A percentile compares a stretch with the other conserved stretches of the same genome.
phyloP scores from a whole-genome alignment of 2,888 invertebrate genomes.

The Drosophila birchii region DNA sequence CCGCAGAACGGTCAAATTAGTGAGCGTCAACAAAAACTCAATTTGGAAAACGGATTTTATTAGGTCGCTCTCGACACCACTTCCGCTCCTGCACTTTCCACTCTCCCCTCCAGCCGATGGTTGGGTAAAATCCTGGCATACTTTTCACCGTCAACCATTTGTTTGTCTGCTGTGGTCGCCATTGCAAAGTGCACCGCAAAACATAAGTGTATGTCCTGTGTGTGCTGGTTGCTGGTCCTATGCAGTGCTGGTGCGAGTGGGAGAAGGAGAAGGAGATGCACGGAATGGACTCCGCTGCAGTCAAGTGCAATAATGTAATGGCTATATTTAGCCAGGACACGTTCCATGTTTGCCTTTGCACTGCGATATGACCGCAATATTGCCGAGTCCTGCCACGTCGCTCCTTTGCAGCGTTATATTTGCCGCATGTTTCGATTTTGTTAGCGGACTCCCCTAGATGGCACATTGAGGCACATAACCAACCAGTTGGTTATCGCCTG shows the following conservation, averaged over 20 bases:
- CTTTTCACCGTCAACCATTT: slow-evolving; percentile 50
- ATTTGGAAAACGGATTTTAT: slow-evolving; percentile 45
- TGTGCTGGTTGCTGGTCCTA: not conserved
- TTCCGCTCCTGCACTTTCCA: not conserved
- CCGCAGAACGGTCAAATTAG: slow-evolving; percentile 28
- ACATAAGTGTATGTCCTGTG: slow-evolving; percentile 19
- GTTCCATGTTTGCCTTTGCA: slow-evolving; percentile 36
- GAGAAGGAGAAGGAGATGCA: not conserved
- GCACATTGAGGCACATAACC: slow-evolving; percentile 33
- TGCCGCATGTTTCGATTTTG: slow-evolving; percentile 58
- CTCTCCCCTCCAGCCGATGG: not conserved
- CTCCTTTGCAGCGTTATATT: slow-evolving; percentile 55
- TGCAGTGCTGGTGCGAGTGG: not conserved
- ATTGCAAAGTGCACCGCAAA: slow-evolving; percentile 52
- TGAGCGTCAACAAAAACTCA: slow-evolving; percentile 44
- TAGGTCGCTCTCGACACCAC: slow-evolving; percentile 21
- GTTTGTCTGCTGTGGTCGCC: slow-evolving; percentile 52
- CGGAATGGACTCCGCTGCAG: slow-evolving; percentile 66
- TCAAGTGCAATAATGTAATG: slow-evolving; percentile 76
- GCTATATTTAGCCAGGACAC: slow-evolving; percentile 52
- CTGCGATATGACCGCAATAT: slow-evolving; percentile 70
- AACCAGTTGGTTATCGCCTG: slow-evolving; percentile 11
- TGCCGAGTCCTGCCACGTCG: slow-evolving; percentile 62
- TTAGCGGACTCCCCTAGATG: slow-evolving; percentile 22
- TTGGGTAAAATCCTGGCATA: slow-evolving; percentile 39